Evolutionary conservation across 2,113 vertebrate genomes (phyloP).

Genomic region (Peromyscus leucopus): DNA sequence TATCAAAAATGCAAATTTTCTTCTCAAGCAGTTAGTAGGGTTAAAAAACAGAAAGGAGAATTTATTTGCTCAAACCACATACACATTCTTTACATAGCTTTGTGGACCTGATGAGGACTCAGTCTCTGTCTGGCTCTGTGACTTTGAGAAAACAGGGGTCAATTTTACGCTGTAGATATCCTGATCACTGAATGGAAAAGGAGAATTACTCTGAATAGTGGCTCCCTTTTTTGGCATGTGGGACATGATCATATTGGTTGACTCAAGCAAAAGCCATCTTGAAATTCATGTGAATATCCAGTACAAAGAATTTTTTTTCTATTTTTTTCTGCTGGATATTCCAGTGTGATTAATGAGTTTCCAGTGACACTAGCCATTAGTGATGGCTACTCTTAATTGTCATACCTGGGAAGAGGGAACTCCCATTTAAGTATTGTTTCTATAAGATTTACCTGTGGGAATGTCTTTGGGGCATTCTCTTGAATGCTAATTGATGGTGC

Average conservation of each 20-base stretch:
- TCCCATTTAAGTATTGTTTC: not conserved
- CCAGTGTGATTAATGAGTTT: not conserved
- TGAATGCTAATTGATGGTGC: not conserved
- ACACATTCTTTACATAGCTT: not conserved
- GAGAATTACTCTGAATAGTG: not conserved
- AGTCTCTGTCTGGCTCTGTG: not conserved
- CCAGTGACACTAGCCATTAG: not conserved
- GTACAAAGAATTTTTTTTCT: not conserved
- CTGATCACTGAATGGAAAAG: not conserved
- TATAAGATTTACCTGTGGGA: not conserved
- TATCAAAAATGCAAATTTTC: not conserved
- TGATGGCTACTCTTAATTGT: too few species aligned
- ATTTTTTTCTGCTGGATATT: not conserved
- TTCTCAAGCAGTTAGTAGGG: not conserved
- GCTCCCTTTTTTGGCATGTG: too few species aligned
- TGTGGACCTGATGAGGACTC: not conserved
- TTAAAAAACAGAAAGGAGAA: not conserved
- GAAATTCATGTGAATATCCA: not conserved
- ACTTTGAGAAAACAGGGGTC: not conserved
- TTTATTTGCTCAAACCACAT: not conserved
- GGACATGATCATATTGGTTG: not conserved
- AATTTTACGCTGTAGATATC: rapidly evolving
- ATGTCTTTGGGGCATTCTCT: not conserved
- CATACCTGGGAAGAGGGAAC: not conserved
- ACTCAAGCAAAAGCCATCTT: not conserved